Percentiles rank a stretch among this genome's conserved stretches.
phyloP scores from a whole-genome alignment of 2,113 vertebrate genomes.

The Acanthochromis polyacanthus region DNA sequence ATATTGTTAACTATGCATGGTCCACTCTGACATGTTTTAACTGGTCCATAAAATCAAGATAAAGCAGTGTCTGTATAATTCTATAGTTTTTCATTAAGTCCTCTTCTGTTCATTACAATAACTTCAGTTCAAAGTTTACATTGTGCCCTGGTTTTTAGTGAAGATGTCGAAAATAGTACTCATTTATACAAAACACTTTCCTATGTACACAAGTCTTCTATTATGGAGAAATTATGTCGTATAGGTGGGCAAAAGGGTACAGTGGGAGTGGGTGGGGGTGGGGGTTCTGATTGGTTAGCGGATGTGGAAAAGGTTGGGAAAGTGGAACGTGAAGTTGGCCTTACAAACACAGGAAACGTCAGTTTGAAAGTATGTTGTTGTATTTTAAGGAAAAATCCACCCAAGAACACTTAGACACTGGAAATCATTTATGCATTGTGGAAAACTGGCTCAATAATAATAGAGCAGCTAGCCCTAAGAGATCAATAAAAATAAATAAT shows the following conservation, averaged over 20 bases:
- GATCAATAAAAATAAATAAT: neutral
- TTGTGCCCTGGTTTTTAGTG: slow-evolving; percentile 95
- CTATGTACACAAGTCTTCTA: slow-evolving; percentile 93
- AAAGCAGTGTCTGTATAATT: slow-evolving; percentile 80
- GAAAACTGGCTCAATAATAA: neutral
- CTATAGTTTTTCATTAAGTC: slow-evolving; percentile 77
- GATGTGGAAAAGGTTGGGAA: slow-evolving; percentile 58
- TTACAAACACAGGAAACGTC: slow-evolving; percentile 36
- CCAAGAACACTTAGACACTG: neutral
- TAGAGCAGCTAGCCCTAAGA: neutral
- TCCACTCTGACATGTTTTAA: slow-evolving; percentile 76
- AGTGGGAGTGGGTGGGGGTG: slow-evolving; percentile 38
- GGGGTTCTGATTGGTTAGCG: slow-evolving; percentile 66
- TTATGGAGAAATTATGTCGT: slow-evolving; percentile 86
- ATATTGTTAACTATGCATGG: slow-evolving; percentile 71
- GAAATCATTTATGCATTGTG: neutral
- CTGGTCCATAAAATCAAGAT: slow-evolving; percentile 79
- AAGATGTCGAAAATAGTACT: slow-evolving; percentile 99
- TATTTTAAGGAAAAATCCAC: slow-evolving; percentile 54
- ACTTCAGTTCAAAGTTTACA: slow-evolving; percentile 88
- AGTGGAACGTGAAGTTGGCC: slow-evolving; percentile 52
- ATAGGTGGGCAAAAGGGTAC: slow-evolving; percentile 63
- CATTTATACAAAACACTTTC: slow-evolving; percentile 99
- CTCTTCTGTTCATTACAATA: slow-evolving; percentile 83
- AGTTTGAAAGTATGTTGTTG: slow-evolving; percentile 58